A percentile compares a stretch with the other conserved stretches of the same genome.
These are phyloP conservation scores for Podarcis muralis DNA, from an alignment of 2,113 vertebrate genomes.

Conservation along the genomic window DNA sequence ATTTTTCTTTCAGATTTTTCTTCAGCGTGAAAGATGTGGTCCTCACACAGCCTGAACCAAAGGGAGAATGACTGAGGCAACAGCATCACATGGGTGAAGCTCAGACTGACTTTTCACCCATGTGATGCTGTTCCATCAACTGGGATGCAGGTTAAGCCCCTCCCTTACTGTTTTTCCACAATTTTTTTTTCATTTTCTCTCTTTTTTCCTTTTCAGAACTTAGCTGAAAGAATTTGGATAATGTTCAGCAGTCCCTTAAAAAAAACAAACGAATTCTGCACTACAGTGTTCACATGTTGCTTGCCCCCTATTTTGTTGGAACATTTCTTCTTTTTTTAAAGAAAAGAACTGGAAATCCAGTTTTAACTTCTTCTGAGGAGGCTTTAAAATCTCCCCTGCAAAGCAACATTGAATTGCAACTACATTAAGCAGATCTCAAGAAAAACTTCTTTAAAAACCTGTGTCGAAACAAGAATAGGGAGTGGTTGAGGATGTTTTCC, in stretches of 20 bases:
- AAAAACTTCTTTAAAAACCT: slow-evolving; percentile 43
- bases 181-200: slow-evolving; percentile 65
- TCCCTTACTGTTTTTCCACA: slow-evolving; percentile 66
- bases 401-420: slow-evolving; percentile 15
- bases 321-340: slow-evolving; percentile 3
- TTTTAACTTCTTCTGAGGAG: neutral
- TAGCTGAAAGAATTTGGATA: slow-evolving; percentile 1
- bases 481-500: slow-evolving; percentile 41
- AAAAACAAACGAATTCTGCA: slow-evolving; percentile 26
- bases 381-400: slow-evolving; percentile 34
- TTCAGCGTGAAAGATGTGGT: slow-evolving; percentile 62
- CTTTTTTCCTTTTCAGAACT: slow-evolving; percentile 53
- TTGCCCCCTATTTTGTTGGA: slow-evolving; percentile 28
- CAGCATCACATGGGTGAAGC: slow-evolving; percentile 74
- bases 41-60: slow-evolving; percentile 68
- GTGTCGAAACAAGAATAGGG: slow-evolving; percentile 58
- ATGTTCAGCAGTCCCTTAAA: slow-evolving; percentile 21
- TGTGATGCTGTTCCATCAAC: slow-evolving; percentile 73
- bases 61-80: slow-evolving; percentile 70
- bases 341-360: neutral
- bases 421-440: slow-evolving; percentile 8
- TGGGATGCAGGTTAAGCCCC: slow-evolving; percentile 71
- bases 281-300: neutral
- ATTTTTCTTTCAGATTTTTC: slow-evolving; percentile 77
- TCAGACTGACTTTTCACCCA: slow-evolving; percentile 72